Conservation (phyloP, 2,797 vertebrate species). For the Cottoperca gobio region DNA sequence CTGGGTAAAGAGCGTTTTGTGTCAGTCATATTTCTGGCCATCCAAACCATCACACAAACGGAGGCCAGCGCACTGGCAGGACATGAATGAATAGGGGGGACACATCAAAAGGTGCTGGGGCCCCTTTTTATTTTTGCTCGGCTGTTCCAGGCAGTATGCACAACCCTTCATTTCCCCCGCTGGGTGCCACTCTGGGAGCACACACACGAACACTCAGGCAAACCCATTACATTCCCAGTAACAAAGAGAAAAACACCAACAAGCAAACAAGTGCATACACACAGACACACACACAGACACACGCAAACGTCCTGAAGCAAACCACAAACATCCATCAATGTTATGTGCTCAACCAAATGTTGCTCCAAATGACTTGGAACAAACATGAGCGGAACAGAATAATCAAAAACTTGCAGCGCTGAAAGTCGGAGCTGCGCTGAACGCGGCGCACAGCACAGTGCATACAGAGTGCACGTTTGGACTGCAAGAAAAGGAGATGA, state of each 20-base stretch:
- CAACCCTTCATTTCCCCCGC: conserved; percentile 71
- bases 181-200: conserved; percentile 45
- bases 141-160: conserved; percentile 63
- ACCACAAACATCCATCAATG: conserved; percentile 63
- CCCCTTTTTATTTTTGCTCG: conserved; percentile 41
- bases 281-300: conserved; percentile 21
- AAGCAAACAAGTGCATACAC: conserved; percentile 50
- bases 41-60: conserved; percentile 50
- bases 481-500: conserved; percentile 22
- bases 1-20: conserved; percentile 34
- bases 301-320: conserved; percentile 41
- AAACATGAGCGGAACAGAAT: conserved; percentile 40
- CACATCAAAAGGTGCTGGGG: conserved; percentile 70
- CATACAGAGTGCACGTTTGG: conserved; percentile 15
- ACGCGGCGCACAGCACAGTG: neutral
- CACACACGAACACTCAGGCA: neutral
- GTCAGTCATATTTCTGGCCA: conserved; percentile 62
- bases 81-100: conserved; percentile 69
- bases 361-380: conserved; percentile 53
- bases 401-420: conserved; percentile 53
- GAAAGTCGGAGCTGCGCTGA: conserved; percentile 15
- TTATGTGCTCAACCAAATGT: conserved; percentile 49
- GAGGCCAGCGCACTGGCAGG: conserved; percentile 66
- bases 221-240: conserved; percentile 3
- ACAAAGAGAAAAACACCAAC: conserved; percentile 48